A percentile compares a stretch with the other conserved stretches of the same genome.
Evolutionary conservation across 2,797 vertebrate species (phyloP).

Genomic region (Orientallactaga sibirica): DNA sequence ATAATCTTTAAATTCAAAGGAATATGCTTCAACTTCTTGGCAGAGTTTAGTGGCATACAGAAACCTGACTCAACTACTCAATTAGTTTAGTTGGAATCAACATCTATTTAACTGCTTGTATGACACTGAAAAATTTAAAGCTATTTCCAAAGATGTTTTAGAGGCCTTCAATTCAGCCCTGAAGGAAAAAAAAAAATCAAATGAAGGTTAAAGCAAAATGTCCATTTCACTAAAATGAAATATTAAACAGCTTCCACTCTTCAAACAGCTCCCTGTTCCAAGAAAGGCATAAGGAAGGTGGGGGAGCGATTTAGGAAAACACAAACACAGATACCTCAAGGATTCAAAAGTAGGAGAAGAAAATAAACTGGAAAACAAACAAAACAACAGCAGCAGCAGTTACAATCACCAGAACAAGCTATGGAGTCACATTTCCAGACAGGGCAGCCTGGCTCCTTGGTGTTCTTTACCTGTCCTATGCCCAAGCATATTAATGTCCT

Average conservation of each 20-base stretch:
- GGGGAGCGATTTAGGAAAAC: neutral
- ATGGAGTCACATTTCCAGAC: neutral
- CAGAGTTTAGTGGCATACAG: neutral
- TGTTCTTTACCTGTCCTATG: neutral
- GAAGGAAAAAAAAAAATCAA: conserved; percentile 18
- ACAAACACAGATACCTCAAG: neutral
- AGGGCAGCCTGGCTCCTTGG: neutral
- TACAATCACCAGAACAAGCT: neutral
- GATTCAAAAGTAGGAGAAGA: conserved; percentile 14
- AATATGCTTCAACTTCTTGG: conserved; percentile 9
- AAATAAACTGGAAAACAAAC: conserved; percentile 33
- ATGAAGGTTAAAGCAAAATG: conserved; percentile 39
- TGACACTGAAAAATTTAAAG: neutral
- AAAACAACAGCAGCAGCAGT: neutral
- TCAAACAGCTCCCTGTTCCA: neutral
- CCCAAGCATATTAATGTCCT: neutral
- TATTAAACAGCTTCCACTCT: neutral
- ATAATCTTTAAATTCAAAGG: conserved; percentile 19
- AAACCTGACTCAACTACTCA: neutral
- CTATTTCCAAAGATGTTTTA: neutral
- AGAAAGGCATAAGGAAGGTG: neutral
- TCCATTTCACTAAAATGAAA: conserved; percentile 39
- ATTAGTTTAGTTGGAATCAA: neutral
- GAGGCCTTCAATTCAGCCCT: conserved; percentile 32
- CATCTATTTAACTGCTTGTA: conserved; percentile 6